Evolutionary conservation across 2,888 invertebrate species (phyloP), one percentile per base, ranked within the genome.

Genomic region (Hermaeophaga mercurialis): DNA sequence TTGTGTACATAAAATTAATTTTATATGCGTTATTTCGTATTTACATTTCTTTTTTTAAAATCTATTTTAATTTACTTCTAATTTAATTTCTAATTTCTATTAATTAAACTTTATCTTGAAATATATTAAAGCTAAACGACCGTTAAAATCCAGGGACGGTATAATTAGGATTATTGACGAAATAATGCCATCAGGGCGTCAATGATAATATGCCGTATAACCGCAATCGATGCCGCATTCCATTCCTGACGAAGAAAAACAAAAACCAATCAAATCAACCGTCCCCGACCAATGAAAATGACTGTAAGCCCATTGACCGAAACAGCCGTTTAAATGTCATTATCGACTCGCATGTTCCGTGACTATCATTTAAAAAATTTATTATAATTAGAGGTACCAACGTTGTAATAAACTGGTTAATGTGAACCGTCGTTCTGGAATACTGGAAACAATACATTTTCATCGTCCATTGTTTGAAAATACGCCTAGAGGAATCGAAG

Each of bases 401-500:
- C 49, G 50, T 47, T 38, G 54, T 54, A 49, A 56, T 56, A 41
- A 45, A 54, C 24, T 28, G 9, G 39, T 28, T 38, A 47, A 49
- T 59, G 54, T 56, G 54, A 56, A 54, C 59, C 48, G 59, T 59
- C 54, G 56, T 49, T 41, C 45, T n/a, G n/a, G 41, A 15, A 48
- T 43, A 44, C 38, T 36, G 38, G 48, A 56, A 53, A 34, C 44
- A 33, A 49, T 43, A 43, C 43, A 26, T 12, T 11, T 43, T 43
- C 26, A 26, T 24, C 41, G 41, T 41, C 17, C 41, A 41, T 41
- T 43, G 43, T 43, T 43, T 14, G 24, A 18, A 22, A 24, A 18
- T 43, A 43, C 15, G 24, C 24, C 43, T 43, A 12, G 24, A 24
- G 43, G 43, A 43, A n/a, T n/a, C n/a, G n/a, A n/a, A n/a, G n/a